A percentile compares a stretch with the other conserved stretches of the same genome.
Conservation (phyloP, 2,797 vertebrate genomes). For the Amblyopsis hoosieri region DNA sequence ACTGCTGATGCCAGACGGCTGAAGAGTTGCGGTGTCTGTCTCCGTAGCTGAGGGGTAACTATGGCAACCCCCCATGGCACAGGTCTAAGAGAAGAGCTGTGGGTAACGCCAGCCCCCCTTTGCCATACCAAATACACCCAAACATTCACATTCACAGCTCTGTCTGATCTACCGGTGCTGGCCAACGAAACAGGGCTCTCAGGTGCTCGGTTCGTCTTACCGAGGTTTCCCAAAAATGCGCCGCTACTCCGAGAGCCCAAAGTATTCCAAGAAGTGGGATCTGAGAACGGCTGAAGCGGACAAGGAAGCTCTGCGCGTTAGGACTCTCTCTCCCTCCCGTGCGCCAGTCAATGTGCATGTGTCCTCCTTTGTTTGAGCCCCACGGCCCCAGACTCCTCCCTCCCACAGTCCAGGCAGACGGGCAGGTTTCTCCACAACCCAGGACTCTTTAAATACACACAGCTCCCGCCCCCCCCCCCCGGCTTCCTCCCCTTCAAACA, state of each 20-base stretch:
- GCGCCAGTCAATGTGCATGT: constrained; percentile 64
- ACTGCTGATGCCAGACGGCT: constrained; percentile 58
- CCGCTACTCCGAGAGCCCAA: not conserved
- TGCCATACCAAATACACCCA: constrained; percentile 66
- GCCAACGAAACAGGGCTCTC: constrained; percentile 41
- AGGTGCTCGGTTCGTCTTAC: not conserved
- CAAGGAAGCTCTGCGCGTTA: constrained; percentile 12
- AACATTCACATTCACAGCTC: constrained; percentile 36
- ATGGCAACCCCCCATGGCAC: constrained; percentile 80
- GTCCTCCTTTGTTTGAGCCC: constrained; percentile 73
- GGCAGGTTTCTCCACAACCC: constrained; percentile 77
- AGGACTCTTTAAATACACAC: constrained; percentile 46
- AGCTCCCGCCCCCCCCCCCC: constrained; percentile 56
- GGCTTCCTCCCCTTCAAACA: constrained; percentile 14
- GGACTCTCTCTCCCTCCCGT: constrained; percentile 16
- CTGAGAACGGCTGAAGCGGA: constrained; percentile 11
- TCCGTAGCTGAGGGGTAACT: constrained; percentile 74
- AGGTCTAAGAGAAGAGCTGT: constrained; percentile 65
- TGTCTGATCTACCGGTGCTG: constrained; percentile 26
- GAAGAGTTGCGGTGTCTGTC: constrained; percentile 51
- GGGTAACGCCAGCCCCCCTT: constrained; percentile 56
- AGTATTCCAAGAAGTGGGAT: constrained; percentile 25
- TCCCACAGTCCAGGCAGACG: constrained; percentile 59
- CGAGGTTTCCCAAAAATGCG: constrained; percentile 25
- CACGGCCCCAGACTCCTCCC: constrained; percentile 74